Percentiles rank a stretch among this genome's conserved stretches.
phyloP scores from a whole-genome alignment of 2,888 invertebrate species.

The Agonopterix arenella region DNA sequence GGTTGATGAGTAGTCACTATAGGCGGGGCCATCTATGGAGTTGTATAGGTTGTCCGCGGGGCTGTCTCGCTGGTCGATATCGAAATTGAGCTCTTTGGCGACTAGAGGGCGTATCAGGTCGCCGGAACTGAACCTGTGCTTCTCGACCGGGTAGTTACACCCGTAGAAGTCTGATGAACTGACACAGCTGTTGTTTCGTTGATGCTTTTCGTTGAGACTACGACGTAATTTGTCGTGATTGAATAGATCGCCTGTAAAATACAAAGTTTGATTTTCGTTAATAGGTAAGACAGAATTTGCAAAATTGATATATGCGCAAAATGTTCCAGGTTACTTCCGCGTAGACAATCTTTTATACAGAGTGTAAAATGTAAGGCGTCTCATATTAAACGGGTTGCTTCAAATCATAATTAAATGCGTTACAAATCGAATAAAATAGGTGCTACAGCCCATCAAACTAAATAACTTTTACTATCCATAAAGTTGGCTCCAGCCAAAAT shows the following conservation, averaged over 20 bases:
- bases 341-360: too few relatives aligned
- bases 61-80: constrained; percentile 51
- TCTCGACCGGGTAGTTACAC: constrained; percentile 72
- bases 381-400: too few relatives aligned
- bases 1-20: constrained; percentile 49
- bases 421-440: too few relatives aligned
- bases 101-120: constrained; percentile 65
- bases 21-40: constrained; percentile 53
- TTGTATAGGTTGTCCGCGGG: constrained; percentile 57
- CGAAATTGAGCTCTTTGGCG: constrained; percentile 62
- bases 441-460: too few relatives aligned
- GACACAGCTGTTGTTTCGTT: constrained; percentile 72
- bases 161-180: constrained; percentile 74
- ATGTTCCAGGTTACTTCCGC: too few relatives aligned
- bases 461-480: too few relatives aligned
- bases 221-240: constrained; percentile 65
- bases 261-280: background rate
- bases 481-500: too few relatives aligned
- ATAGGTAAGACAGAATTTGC: too few relatives aligned
- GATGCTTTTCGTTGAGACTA: constrained; percentile 71
- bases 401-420: too few relatives aligned
- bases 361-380: too few relatives aligned
- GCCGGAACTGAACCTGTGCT: constrained; percentile 69
- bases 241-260: constrained; percentile 60
- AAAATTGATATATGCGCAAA: too few relatives aligned